Percentiles rank a stretch among this genome's conserved stretches.
Evolutionary conservation across 2,797 vertebrate genomes (phyloP).

Genomic region (Pagetopsis macropterus): DNA sequence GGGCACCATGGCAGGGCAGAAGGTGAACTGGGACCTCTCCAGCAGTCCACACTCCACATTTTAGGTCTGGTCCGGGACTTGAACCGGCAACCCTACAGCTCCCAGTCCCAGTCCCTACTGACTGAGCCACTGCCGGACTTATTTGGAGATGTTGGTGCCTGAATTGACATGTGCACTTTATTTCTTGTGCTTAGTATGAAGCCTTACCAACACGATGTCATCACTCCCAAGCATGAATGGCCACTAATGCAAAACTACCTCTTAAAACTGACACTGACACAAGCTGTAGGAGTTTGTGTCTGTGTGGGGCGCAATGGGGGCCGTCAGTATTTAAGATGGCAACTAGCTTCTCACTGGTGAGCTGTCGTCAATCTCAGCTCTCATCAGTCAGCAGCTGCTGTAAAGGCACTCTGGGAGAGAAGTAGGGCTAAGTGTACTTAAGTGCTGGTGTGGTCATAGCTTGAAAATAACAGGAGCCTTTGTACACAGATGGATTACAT

Average conservation of each 20-base stretch:
- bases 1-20: no score
- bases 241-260: background rate
- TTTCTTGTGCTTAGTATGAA: constrained; percentile 17
- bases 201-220: constrained; percentile 28
- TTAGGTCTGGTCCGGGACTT: no score
- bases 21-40: no score
- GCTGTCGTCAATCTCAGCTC: constrained; percentile 40
- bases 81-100: no score
- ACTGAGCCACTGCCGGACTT: no score
- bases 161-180: background rate
- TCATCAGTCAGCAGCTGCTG: constrained; percentile 56
- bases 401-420: constrained; percentile 6
- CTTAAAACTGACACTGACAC: constrained; percentile 9
- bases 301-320: background rate
- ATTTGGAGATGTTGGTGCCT: constrained; percentile 8
- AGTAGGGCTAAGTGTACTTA: constrained; percentile 22
- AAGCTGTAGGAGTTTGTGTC: constrained; percentile 27
- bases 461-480: constrained; percentile 40
- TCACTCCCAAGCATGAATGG: background rate
- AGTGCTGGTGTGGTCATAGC: constrained; percentile 27
- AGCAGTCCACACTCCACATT: no score
- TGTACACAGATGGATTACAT: constrained; percentile 21
- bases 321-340: constrained; percentile 9
- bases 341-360: constrained; percentile 33
- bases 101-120: no score